A percentile compares a stretch with the other conserved stretches of the same genome.
Conservation (phyloP, 1,140 invertebrate genomes). For the Wiebesia pumilae region DNA sequence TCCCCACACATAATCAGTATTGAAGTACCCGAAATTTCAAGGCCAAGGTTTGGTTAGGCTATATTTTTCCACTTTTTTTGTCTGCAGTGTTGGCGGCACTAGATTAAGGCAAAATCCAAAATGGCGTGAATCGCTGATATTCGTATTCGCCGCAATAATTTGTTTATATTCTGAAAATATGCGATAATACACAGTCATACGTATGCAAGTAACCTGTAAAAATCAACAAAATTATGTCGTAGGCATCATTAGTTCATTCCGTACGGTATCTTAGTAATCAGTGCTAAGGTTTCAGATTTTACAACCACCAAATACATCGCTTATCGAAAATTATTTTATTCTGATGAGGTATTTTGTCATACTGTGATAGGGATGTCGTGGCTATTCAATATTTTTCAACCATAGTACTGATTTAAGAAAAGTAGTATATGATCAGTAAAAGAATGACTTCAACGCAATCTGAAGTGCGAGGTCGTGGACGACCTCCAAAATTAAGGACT, state of each 20-base stretch:
- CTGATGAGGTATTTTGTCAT: constrained; percentile 23
- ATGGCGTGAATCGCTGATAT: constrained; percentile 47
- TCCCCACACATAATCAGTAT: not conserved
- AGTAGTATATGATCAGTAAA: constrained; percentile 3
- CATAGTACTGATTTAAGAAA: constrained; percentile 15
- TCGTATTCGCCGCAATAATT: constrained; percentile 50
- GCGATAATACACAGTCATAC: constrained; percentile 33
- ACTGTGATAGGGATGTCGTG: constrained; percentile 37
- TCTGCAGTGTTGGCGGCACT: constrained; percentile 32
- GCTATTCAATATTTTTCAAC: constrained; percentile 23
- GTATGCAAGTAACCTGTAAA: constrained; percentile 37
- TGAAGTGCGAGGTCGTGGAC: constrained; percentile 77
- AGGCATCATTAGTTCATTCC: not conserved
- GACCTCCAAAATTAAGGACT: constrained; percentile 82
- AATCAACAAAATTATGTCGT: constrained; percentile 41
- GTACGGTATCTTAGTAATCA: constrained; percentile 16
- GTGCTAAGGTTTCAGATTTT: not conserved
- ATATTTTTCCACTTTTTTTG: constrained; percentile 47
- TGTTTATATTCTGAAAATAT: constrained; percentile 49
- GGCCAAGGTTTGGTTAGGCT: constrained; percentile 22
- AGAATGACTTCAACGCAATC: constrained; percentile 38
- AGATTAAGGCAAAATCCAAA: constrained; percentile 49
- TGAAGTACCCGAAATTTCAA: constrained; percentile 5
- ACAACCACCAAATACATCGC: constrained; percentile 14
- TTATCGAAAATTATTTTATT: constrained; percentile 19